Base-by-base conservation (phyloP, 2,888 invertebrate species). In the Caenorhabditis parvicauda region DNA sequence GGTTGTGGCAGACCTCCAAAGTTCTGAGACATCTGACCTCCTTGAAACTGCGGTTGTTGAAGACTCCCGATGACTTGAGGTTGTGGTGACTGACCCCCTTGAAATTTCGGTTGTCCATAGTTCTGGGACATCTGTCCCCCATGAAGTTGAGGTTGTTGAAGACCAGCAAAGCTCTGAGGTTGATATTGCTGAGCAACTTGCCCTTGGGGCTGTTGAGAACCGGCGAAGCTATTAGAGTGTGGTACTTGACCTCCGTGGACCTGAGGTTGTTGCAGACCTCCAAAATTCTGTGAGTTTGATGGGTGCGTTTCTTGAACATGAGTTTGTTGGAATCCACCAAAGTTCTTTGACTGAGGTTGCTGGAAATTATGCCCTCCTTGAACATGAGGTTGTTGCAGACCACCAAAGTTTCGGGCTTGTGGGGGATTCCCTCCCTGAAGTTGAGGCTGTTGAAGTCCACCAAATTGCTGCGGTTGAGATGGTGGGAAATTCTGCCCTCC, bases 41-140 rank as follows among this genome's bases (percentile, higher is more conserved):
- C 39, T 39, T 39, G 39, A 39, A 5, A 17, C 35, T 32, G 35
- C 35, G 35, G 35, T 32, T 32, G 35, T 32, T 9, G 35, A 9
- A 32, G 41, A 41, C 19, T 41, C 14, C 41, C 17, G 19, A n/a
- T 41, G 41, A n/a, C n/a, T n/a, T n/a, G n/a, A n/a, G n/a, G n/a
- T n/a, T n/a, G n/a, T n/a, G n/a, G 39, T 39, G n/a, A 39, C n/a
- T 7, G 21, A 19, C n/a, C n/a, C n/a, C n/a, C n/a, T n/a, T n/a
- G n/a, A n/a, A n/a, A n/a, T n/a, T n/a, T n/a, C n/a, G n/a, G n/a
- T n/a, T n/a, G n/a, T n/a, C n/a, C 5, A 6, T 39, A n/a, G 7
- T 17, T 17, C 28, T 54, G 53, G 17, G 14, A 38, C 28, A 32
- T 55, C 22, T 39, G 54, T 37, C 29, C 55, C 5, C n/a, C 19